Evolutionary conservation across 2,888 invertebrate species (phyloP).

Genomic region (Frankliniella fusca): DNA sequence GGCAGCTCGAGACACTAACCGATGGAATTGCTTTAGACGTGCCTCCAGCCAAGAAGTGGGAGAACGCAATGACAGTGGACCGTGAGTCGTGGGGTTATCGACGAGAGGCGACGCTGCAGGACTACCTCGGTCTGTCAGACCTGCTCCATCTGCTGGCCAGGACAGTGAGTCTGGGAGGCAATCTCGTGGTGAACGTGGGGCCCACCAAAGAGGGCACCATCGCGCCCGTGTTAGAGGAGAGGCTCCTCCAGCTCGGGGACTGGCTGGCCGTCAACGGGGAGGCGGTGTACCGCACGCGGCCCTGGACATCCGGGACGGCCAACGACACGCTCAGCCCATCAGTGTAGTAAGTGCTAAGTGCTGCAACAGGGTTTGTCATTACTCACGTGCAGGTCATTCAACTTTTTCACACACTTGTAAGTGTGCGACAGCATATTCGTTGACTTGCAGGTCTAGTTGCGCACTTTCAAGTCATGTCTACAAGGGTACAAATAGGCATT

Average conservation of each 20-base stretch:
- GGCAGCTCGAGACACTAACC: neutral
- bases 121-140: conserved; percentile 64
- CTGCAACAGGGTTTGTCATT: too few species aligned
- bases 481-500: too few species aligned
- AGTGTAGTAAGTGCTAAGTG: neutral
- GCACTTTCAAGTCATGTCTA: too few species aligned
- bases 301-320: conserved; percentile 56
- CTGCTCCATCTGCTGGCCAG: conserved; percentile 66
- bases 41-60: conserved; percentile 81
- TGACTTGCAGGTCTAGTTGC: too few species aligned
- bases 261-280: conserved; percentile 85
- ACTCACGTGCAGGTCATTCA: too few species aligned
- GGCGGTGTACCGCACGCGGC: conserved; percentile 72
- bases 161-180: conserved; percentile 83
- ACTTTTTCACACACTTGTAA: too few species aligned
- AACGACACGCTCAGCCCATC: neutral
- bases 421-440: too few species aligned
- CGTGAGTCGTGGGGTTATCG: conserved; percentile 80
- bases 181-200: conserved; percentile 77
- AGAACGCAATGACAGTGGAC: conserved; percentile 91
- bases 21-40: conserved; percentile 49
- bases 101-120: conserved; percentile 62
- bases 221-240: conserved; percentile 78
- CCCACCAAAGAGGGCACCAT: conserved; percentile 87
- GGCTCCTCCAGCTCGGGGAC: conserved; percentile 67